Base-by-base conservation (phyloP, 2,797 vertebrate genomes). In the Botia kubotai region DNA sequence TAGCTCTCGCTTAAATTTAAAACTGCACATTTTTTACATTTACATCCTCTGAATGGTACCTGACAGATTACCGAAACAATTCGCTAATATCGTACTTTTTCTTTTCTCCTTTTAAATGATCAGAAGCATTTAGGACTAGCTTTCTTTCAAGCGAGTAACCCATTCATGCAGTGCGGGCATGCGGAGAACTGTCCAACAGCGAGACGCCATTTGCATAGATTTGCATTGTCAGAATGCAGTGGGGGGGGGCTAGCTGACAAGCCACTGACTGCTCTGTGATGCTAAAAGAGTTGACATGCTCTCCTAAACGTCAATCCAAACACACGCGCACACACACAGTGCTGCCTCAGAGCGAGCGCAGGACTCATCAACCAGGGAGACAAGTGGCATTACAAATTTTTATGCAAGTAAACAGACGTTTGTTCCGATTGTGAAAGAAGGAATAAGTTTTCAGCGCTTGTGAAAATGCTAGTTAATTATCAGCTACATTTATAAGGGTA, bases 331-430 rank as follows among this genome's bases (percentile, higher is more conserved):
- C 74, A 53, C 58, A 58, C 69, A 73, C 29, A 83, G 84, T 90
- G 29, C 55, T 55, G 78, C 60, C 65, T 72, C 55, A 57, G 52
- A 74, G 72, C 43, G 0, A 77, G 70, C 33, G 53, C 29, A 48
- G 50, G 68, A 80, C 80, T 74, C 69, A 7, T 80, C 79, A 84
- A 57, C 50, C 62, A 58, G 19, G 0, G 8, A 66, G 29, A 77
- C 36, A 77, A 82, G 79, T 52, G 50, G 43, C 63, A 72, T 80
- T 53, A 77, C 75, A 68, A n/a, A 83, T 80, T 90, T 88, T 92
- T 90, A 93, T 91, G 89, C 91, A 87, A 92, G 93, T 93, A 92
- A 92, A 92, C 89, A 91, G 89, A 93, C 91, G 92, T 93, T 90
- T 46, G 82, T 84, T 85, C 73, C 86, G 90, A 91, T 93, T 90